Evolutionary conservation across 2,888 invertebrate genomes (phyloP).

Genomic region (Cryptocheilus praepositus): DNA sequence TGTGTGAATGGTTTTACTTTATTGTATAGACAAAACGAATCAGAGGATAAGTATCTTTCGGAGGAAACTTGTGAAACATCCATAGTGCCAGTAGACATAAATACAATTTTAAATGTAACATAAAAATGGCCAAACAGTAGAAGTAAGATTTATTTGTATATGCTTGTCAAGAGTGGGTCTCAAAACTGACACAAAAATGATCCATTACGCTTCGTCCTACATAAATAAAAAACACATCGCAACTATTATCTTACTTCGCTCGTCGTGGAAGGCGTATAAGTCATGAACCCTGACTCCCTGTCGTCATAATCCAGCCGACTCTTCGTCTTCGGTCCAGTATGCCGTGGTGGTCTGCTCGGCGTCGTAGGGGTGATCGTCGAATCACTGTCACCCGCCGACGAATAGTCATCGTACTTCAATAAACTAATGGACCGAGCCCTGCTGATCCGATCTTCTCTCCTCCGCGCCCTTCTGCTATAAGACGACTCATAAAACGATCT

Average conservation of each 20-base stretch:
- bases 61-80: too few relatives aligned
- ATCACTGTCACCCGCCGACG: conserved; percentile 48
- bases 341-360: conserved; percentile 23
- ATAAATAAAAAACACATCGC: too few relatives aligned
- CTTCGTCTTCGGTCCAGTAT: conserved; percentile 17
- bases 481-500: conserved; percentile 44
- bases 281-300: conserved; percentile 22
- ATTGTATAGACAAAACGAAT: too few relatives aligned
- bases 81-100: too few relatives aligned
- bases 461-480: conserved; percentile 42
- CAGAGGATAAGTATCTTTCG: too few relatives aligned
- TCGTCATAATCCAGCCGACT: conserved; percentile 33
- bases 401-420: conserved; percentile 54
- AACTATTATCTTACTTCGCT: conserved; percentile 29
- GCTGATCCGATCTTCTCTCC: conserved; percentile 43
- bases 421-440: conserved; percentile 48
- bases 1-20: too few relatives aligned
- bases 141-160: too few relatives aligned
- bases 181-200: too few relatives aligned
- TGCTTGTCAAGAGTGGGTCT: too few relatives aligned
- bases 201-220: too few relatives aligned
- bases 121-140: too few relatives aligned
- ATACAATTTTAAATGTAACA: too few relatives aligned
- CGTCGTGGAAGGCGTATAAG: conserved; percentile 23
- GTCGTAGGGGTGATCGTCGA: conserved; percentile 31